Base-by-base conservation (phyloP, 2,888 invertebrate species). In the Caenorhabditis auriculariae region DNA sequence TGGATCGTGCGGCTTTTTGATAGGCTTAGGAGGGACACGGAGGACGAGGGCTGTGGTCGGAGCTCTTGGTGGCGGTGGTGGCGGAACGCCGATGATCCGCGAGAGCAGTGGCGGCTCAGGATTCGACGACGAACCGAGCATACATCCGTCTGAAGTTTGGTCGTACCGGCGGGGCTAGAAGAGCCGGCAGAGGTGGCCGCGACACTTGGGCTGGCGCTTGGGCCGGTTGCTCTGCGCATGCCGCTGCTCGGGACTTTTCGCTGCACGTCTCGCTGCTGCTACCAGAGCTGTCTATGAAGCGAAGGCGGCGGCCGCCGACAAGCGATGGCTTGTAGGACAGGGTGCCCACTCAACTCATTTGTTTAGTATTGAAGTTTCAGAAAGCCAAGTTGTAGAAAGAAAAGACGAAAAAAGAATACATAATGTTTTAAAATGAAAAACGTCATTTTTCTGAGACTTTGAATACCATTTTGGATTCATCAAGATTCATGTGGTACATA, bases 21-120 rank as follows among this genome's bases (percentile, higher is more conserved):
- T 63, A 6, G 57, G 49, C 19, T 52, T 48, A 7, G 59, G 54
- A 7, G 62, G 58, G n/a, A 52, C 43, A 9, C 62, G 65, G 29
- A 63, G 61, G n/a, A 66, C 58, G 29, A 67, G 60, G 23, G 69
- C 54, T 23, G 69, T 67, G 7, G 69, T 56, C 23, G 69, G 66
- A 5, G 73, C 66, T 48, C 66, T 60, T 37, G 66, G 72, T 17
- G 65, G 64, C 15, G 70, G 69, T 29, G 71, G 71, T 48, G 71
- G 69, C 43, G 67, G 69, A 49, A 70, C 66, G 58, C 70, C 73
- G 32, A 74, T 60, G 49, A 70, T 56, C 65, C 69, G 66, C 62
- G 64, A 65, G 39, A 74, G 69, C 32, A 70, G 73, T 47, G 73
- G 73, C 52, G 70, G 71, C 56, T 72, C 69, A 55, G 60, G 55